Evolutionary conservation across 2,113 vertebrate species (phyloP).

Genomic region (Misgurnus mizolepis): DNA sequence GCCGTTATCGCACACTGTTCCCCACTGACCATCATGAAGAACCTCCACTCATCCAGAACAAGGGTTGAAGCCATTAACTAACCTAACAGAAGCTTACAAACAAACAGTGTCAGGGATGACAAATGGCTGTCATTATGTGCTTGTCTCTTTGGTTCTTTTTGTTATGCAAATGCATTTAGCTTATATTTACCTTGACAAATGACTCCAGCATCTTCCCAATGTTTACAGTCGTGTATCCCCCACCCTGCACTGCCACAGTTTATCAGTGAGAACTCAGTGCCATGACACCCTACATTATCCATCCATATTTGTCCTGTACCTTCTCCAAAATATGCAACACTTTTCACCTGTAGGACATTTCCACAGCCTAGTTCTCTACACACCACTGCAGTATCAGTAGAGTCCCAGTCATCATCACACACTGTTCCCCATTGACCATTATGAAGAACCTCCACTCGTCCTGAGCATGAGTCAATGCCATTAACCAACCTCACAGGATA

Average conservation of each 20-base stretch:
- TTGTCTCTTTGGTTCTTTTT: too few species aligned
- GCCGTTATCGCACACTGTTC: too few species aligned
- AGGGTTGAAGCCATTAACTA: background rate
- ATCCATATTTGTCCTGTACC: constrained; percentile 21
- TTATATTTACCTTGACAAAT: constrained; percentile 12
- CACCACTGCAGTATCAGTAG: constrained; percentile 9
- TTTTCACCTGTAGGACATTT: background rate
- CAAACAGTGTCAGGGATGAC: background rate
- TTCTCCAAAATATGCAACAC: constrained; percentile 8
- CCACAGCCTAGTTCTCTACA: constrained; percentile 35
- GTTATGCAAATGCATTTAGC: background rate
- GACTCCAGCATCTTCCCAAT: constrained; percentile 21
- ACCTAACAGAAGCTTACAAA: background rate
- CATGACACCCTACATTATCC: background rate
- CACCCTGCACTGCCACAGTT: background rate
- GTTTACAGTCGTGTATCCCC: too few species aligned
- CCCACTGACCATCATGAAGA: too few species aligned
- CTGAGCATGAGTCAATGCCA: background rate
- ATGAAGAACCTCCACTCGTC: constrained; percentile 18
- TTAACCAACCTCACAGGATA: constrained; percentile 6
- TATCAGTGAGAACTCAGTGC: background rate
- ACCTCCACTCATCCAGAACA: too few species aligned
- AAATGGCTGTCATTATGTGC: background rate
- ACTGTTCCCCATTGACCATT: constrained; percentile 14
- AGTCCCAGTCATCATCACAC: constrained; percentile 12